Evolutionary conservation across 2,113 vertebrate species (phyloP).

Genomic region (Apus apus): DNA sequence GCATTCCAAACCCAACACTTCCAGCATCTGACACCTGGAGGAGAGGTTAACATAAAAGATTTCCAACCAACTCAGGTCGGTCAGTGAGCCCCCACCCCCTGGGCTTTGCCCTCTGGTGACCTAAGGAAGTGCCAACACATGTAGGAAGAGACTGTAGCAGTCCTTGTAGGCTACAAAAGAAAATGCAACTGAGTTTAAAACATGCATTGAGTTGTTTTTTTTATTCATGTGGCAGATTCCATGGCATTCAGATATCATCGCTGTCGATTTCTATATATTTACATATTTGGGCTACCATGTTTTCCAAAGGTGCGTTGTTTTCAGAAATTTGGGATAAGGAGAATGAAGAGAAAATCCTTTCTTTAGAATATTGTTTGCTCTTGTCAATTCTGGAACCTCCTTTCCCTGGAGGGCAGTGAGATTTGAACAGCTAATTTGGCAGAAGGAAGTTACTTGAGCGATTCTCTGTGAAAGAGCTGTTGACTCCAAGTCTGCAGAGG

Average conservation of each 20-base stretch:
- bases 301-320: neutral
- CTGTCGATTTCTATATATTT: neutral
- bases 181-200: neutral
- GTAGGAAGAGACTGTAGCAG: neutral
- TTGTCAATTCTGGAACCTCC: neutral
- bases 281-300: neutral
- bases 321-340: neutral
- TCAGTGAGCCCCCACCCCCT: neutral
- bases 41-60: neutral
- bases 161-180: neutral
- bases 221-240: neutral
- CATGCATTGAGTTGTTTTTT: neutral
- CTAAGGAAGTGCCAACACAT: neutral
- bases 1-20: neutral
- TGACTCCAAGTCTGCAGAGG: neutral
- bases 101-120: neutral
- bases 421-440: neutral
- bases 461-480: neutral
- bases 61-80: neutral
- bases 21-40: neutral
- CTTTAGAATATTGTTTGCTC: neutral
- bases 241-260: neutral
- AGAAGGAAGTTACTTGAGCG: neutral
- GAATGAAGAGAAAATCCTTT: neutral
- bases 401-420: neutral